Conservation (phyloP, 2,797 vertebrate species). For the Tokudaia tokunoshimensis region DNA sequence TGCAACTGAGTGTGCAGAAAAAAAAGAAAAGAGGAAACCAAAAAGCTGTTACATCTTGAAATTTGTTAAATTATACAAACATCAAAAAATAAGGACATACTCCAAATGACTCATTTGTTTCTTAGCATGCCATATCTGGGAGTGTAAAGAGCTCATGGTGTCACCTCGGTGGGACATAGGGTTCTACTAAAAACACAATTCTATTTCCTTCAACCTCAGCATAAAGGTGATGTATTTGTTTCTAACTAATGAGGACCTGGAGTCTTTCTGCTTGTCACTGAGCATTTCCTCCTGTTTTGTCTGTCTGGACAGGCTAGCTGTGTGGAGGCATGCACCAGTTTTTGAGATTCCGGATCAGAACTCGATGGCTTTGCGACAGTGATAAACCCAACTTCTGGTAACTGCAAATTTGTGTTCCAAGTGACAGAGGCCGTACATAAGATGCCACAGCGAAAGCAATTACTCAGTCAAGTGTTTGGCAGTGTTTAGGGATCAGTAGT, state of each 20-base stretch:
- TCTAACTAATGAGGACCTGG: conserved; percentile 87
- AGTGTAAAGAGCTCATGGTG: conserved; percentile 79
- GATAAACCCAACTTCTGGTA: conserved; percentile 88
- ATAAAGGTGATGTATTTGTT: conserved; percentile 85
- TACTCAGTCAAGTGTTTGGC: conserved; percentile 84
- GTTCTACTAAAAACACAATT: conserved; percentile 82
- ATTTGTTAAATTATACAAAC: too few relatives aligned
- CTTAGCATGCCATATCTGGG: conserved; percentile 78
- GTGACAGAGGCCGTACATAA: conserved; percentile 76
- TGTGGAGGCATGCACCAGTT: conserved; percentile 85
- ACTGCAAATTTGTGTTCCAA: conserved; percentile 83
- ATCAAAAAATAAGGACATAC: too few relatives aligned
- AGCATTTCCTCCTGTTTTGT: conserved; percentile 87
- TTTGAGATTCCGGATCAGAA: conserved; percentile 87
- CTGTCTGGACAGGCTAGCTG: conserved; percentile 87
- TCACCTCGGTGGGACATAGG: conserved; percentile 84
- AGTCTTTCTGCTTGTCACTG: conserved; percentile 86
- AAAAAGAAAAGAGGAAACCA: conserved; percentile 32
- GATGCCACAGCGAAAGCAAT: conserved; percentile 74
- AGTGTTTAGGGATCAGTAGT: conserved; percentile 77
- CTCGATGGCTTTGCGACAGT: conserved; percentile 82
- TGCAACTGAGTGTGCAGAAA: conserved; percentile 43
- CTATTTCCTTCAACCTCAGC: conserved; percentile 81
- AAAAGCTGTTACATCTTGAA: conserved; percentile 64
- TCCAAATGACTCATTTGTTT: conserved; percentile 77